Base-by-base conservation (phyloP, 2,113 vertebrate genomes). In the Cephalopholis sonnerati region DNA sequence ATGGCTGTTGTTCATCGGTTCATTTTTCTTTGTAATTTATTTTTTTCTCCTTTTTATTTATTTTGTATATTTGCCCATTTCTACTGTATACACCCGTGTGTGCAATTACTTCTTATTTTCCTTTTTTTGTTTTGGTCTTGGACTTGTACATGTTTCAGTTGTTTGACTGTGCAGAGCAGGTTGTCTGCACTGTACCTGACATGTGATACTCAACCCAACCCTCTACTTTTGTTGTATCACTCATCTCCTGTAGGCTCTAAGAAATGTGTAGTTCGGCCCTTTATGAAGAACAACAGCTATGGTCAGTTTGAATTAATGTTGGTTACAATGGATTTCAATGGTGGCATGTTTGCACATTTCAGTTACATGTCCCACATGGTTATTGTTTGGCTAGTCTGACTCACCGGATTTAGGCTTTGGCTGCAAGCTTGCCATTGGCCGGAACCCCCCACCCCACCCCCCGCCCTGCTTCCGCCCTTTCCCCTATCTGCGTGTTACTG, bases 41-140 rank as follows among this genome's bases (percentile, higher is more conserved):
- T 92, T 91, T 87, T 87, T 87, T 65, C 32, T 36, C 32, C 55
- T 71, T 86, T 55, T 83, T 92, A 92, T 94, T 95, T 94, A 92
- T 95, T 94, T 86, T 94, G 89, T 93, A 85, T 88, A 91, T 91
- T 92, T 82, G 91, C 90, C 84, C 87, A 80, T 93, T 94, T 94
- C 94, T 96, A 95, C 95, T 95, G 94, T 96, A 95, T 94, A 94
- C 90, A 87, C 88, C 78, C 46, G 84, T 92, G 93, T 93, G 94
- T 95, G 94, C 94, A 95, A 96, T 96, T 92, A 79, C 61, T 87
- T 68, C 68, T 71, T 80, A 72, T 66, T 88, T 66, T 81, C 32
- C 16, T 84, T 69, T 70, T 54, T 61, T 57, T 44, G 27, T 81
- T 87, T 82, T 73, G 54, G 39, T 91, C 74, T 90, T 77, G 29